phyloP scores from a whole-genome alignment of 2,797 vertebrate species.

The Mico argentatus region DNA sequence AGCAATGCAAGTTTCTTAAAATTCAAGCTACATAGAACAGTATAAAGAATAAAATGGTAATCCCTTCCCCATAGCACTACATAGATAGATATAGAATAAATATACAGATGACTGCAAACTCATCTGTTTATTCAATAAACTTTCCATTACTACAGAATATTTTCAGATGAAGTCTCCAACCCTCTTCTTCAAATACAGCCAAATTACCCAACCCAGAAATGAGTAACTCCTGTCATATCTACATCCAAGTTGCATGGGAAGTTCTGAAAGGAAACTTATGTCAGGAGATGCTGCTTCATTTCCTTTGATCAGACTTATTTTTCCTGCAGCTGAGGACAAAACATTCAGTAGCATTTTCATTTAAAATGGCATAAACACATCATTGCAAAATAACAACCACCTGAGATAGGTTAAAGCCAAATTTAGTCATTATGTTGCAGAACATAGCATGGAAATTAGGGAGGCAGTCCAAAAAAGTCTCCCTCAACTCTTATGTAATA shows the following conservation, averaged over 20 bases:
- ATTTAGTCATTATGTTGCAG: neutral
- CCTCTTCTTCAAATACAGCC: neutral
- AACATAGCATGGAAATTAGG: neutral
- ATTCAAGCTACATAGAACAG: neutral
- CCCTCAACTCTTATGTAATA: neutral
- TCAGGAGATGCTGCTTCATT: neutral
- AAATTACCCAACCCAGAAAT: neutral
- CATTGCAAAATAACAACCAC: neutral
- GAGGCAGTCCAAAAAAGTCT: neutral
- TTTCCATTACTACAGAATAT: neutral
- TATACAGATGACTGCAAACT: neutral
- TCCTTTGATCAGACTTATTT: neutral
- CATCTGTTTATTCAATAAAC: neutral
- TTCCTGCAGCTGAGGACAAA: neutral
- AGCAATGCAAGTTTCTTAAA: neutral
- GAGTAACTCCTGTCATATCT: fast-evolving
- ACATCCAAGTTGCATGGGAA: neutral
- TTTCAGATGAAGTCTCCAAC: neutral
- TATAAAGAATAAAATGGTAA: neutral
- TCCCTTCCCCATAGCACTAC: neutral
- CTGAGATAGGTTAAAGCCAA: neutral
- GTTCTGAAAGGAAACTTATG: neutral
- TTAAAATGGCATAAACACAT: neutral
- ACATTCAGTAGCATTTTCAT: neutral
- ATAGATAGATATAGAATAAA: neutral